These are phyloP conservation scores for Exephanes ischioxanthus DNA, from an alignment of 2,888 invertebrate species.

Conservation along the genomic window DNA sequence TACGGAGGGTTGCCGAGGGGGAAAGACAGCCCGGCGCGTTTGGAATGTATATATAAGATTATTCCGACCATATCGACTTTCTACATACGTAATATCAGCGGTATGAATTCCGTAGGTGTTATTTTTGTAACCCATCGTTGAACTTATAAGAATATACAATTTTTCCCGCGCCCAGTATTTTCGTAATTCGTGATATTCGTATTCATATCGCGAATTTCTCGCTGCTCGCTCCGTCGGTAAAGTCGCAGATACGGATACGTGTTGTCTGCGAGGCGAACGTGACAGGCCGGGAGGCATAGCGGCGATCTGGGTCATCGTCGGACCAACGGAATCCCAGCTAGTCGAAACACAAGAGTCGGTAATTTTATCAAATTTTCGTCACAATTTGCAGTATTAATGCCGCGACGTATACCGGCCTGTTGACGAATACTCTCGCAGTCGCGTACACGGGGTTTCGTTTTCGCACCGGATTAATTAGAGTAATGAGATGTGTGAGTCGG, in stretches of 20 bases:
- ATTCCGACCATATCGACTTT: conserved; percentile 53
- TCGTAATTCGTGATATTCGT: conserved; percentile 48
- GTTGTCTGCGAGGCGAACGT: neutral
- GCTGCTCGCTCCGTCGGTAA: neutral
- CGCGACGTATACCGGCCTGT: neutral
- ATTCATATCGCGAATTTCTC: conserved; percentile 28
- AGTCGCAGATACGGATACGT: neutral
- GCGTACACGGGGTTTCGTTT: neutral
- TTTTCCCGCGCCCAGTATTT: neutral
- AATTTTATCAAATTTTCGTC: neutral
- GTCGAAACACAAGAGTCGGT: conserved; percentile 1
- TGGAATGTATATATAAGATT: conserved; percentile 30
- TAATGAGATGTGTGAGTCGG: neutral
- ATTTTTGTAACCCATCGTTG: conserved; percentile 54
- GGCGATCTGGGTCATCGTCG: neutral
- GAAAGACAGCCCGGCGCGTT: neutral
- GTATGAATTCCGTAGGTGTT: conserved; percentile 50
- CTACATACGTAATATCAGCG: conserved; percentile 51
- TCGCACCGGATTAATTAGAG: neutral
- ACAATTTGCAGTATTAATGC: neutral
- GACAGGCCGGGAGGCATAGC: neutral
- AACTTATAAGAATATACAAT: conserved; percentile 39
- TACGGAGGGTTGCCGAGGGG: conserved; percentile 6
- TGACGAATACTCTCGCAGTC: neutral
- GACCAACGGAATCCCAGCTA: neutral